These are phyloP conservation scores for Sarcophaga caerulescens DNA, from an alignment of 2,888 invertebrate genomes.

Conservation along the genomic window DNA sequence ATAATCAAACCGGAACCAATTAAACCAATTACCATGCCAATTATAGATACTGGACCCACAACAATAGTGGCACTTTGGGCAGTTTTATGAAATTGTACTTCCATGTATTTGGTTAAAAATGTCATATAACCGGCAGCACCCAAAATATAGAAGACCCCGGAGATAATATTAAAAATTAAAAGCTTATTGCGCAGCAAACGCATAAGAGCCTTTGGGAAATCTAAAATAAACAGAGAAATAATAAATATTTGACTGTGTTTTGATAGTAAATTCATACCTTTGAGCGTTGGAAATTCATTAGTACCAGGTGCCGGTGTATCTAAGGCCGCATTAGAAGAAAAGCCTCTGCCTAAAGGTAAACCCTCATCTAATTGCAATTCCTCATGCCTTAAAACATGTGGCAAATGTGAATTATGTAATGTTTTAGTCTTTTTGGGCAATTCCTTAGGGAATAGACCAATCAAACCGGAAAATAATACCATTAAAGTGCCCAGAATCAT, in stretches of 20 bases:
- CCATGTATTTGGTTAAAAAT: constrained; percentile 88
- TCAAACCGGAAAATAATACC: constrained; percentile 84
- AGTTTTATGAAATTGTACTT: constrained; percentile 86
- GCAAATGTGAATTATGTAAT: constrained; percentile 76
- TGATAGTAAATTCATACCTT: constrained; percentile 72
- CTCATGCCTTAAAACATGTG: constrained; percentile 76
- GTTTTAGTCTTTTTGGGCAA: constrained; percentile 74
- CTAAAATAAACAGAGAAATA: constrained; percentile 71
- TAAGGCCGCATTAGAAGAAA: constrained; percentile 75
- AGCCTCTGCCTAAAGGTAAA: constrained; percentile 73
- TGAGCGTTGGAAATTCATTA: constrained; percentile 79
- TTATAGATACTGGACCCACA: constrained; percentile 84
- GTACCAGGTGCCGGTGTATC: constrained; percentile 73
- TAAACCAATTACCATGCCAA: constrained; percentile 84
- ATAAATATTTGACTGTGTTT: no score
- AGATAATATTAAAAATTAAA: constrained; percentile 85
- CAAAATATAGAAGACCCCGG: constrained; percentile 85
- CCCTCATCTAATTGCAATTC: constrained; percentile 75
- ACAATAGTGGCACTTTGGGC: constrained; percentile 86
- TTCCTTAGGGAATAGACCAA: constrained; percentile 85
- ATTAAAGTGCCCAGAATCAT: constrained; percentile 82
- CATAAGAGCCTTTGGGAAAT: constrained; percentile 84
- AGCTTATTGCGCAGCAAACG: constrained; percentile 85
- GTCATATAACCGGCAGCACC: constrained; percentile 86
- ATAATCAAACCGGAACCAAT: constrained; percentile 84